These are phyloP conservation scores for Bimastos eiseni DNA, from an alignment of 2,888 invertebrate genomes.

Conservation along the genomic window DNA sequence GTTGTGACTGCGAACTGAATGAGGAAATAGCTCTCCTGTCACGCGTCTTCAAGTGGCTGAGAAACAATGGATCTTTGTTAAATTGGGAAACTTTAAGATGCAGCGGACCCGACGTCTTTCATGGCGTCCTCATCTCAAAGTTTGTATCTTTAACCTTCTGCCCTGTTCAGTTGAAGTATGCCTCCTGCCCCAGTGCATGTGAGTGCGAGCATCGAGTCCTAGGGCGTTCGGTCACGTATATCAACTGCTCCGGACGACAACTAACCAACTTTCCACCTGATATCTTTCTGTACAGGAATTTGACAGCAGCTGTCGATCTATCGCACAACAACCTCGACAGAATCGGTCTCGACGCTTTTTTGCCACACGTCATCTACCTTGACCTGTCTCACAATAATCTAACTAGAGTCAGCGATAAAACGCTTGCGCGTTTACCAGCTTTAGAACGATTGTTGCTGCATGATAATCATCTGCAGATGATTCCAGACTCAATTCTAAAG, in stretches of 20 bases:
- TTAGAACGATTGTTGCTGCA: constrained; percentile 4
- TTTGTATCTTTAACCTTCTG: background rate
- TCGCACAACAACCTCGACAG: constrained; percentile 22
- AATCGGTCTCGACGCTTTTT: background rate
- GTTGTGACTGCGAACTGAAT: constrained; percentile 38
- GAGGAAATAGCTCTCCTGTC: constrained; percentile 29
- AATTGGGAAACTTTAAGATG: background rate
- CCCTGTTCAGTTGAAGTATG: background rate
- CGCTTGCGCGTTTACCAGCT: background rate
- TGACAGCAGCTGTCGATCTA: constrained; percentile 1
- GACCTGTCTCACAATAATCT: constrained; percentile 16
- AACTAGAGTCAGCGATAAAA: background rate
- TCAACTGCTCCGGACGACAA: constrained; percentile 22
- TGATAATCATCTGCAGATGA: constrained; percentile 7
- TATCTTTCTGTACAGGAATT: background rate
- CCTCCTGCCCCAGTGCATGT: background rate
- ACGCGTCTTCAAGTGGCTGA: background rate
- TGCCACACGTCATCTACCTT: background rate
- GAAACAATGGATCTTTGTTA: background rate
- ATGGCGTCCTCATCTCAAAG: background rate
- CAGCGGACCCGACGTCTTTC: background rate
- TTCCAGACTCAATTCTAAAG: background rate
- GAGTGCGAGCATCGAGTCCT: background rate
- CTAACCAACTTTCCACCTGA: background rate
- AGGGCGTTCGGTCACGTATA: background rate